phyloP scores from a whole-genome alignment of 2,113 vertebrate genomes.

The Bos indicus region DNA sequence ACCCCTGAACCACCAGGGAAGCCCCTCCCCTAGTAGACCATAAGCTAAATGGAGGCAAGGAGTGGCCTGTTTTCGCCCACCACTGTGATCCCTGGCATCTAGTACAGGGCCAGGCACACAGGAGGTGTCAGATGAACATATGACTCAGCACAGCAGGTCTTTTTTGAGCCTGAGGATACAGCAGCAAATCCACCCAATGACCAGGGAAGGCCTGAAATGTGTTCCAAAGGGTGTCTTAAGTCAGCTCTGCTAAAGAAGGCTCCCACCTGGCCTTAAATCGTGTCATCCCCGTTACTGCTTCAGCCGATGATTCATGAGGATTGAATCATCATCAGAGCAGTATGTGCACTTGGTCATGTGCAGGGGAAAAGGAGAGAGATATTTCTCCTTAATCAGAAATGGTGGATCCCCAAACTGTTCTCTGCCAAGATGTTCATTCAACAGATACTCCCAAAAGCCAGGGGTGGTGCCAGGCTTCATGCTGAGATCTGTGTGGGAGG shows the following conservation, averaged over 20 bases:
- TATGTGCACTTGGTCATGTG: not conserved
- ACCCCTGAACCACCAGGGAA: not conserved
- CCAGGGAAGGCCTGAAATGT: not conserved
- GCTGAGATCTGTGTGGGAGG: not conserved
- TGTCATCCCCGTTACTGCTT: not conserved
- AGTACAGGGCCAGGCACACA: not conserved
- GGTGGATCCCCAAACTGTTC: not conserved
- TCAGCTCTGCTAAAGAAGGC: not conserved
- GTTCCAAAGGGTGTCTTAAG: not conserved
- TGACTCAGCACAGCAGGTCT: not conserved
- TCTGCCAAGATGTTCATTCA: conserved; percentile 21
- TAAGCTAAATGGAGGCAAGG: too few relatives aligned
- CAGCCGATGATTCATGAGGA: not conserved
- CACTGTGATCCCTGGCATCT: not conserved
- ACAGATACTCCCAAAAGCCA: not conserved
- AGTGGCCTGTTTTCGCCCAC: not conserved
- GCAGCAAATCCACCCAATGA: not conserved
- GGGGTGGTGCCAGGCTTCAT: not conserved
- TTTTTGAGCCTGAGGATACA: not conserved
- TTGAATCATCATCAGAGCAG: not conserved
- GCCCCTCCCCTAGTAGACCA: not conserved
- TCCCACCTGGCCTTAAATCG: not conserved
- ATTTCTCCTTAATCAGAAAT: conserved; percentile 20
- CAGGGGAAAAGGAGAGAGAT: not conserved
- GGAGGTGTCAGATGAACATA: not conserved